These are phyloP conservation scores for Tringa solitaria DNA, from an alignment of 2,113 vertebrate species.

Conservation along the genomic window DNA sequence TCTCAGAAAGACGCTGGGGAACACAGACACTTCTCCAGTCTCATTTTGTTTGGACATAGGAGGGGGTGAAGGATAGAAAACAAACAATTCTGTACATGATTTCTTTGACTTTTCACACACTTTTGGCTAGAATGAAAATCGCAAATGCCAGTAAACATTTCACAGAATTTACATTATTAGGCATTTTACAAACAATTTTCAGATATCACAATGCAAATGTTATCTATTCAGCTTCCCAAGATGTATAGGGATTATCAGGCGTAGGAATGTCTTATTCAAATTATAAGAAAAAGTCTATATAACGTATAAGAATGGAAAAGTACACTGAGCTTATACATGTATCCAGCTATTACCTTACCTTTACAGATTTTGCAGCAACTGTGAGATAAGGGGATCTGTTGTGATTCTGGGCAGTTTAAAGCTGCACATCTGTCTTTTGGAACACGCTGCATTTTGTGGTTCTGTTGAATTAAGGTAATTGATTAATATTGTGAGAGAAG, in stretches of 20 bases:
- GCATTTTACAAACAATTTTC: constrained; percentile 11
- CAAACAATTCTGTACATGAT: neutral
- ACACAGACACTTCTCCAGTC: neutral
- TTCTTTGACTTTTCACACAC: neutral
- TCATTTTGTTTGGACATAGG: neutral
- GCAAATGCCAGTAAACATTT: neutral
- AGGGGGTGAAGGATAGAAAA: neutral
- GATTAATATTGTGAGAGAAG: neutral
- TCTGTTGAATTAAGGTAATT: constrained; percentile 71
- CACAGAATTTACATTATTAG: constrained; percentile 11
- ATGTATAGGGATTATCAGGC: neutral
- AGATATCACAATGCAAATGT: neutral
- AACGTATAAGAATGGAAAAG: neutral
- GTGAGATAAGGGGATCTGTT: constrained; percentile 87
- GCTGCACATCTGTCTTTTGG: constrained; percentile 77
- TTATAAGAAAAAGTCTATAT: neutral
- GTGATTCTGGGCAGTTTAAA: constrained; percentile 86
- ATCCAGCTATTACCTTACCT: constrained; percentile 76
- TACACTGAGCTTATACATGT: neutral
- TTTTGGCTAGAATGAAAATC: constrained; percentile 6
- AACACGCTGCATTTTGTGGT: constrained; percentile 86
- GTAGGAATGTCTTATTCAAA: neutral
- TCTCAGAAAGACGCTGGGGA: neutral
- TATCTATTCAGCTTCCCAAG: neutral
- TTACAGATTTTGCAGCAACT: constrained; percentile 96